These are phyloP conservation scores for Theocolax elegans DNA, from an alignment of 1,140 invertebrate species.

Conservation along the genomic window DNA sequence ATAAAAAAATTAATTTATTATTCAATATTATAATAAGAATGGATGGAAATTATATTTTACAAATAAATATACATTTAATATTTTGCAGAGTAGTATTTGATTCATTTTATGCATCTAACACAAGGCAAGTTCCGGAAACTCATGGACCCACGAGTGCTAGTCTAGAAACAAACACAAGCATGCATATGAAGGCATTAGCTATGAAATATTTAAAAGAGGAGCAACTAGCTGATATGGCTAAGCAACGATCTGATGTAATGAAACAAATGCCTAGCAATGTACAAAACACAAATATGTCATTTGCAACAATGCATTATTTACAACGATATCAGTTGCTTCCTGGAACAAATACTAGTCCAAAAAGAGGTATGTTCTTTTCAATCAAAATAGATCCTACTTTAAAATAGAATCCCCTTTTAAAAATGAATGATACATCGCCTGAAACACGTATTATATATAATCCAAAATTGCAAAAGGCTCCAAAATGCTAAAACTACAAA, in stretches of 20 bases:
- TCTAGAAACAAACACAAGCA: constrained; percentile 68
- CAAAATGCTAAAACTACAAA: too few species aligned
- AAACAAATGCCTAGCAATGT: constrained; percentile 57
- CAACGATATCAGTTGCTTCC: constrained; percentile 73
- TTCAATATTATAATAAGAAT: too few species aligned
- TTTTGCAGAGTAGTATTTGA: constrained; percentile 67
- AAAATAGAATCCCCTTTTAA: too few species aligned
- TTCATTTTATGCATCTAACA: constrained; percentile 55
- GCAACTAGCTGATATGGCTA: constrained; percentile 62
- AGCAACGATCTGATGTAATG: constrained; percentile 48
- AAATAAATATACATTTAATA: neutral
- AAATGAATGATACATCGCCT: too few species aligned
- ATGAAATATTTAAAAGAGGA: constrained; percentile 74
- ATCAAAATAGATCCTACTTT: too few species aligned
- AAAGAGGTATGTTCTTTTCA: constrained; percentile 48
- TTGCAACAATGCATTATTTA: constrained; percentile 75
- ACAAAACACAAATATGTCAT: constrained; percentile 69
- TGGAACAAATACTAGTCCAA: constrained; percentile 51
- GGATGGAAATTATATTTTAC: neutral
- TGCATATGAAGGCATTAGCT: constrained; percentile 74
- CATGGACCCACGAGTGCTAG: constrained; percentile 52
- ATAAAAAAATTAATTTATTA: too few species aligned
- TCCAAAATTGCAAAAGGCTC: too few species aligned
- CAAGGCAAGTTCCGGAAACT: constrained; percentile 51
- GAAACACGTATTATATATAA: too few species aligned